Evolutionary conservation across 2,797 vertebrate species (phyloP).

Genomic region (Botia almorhae): DNA sequence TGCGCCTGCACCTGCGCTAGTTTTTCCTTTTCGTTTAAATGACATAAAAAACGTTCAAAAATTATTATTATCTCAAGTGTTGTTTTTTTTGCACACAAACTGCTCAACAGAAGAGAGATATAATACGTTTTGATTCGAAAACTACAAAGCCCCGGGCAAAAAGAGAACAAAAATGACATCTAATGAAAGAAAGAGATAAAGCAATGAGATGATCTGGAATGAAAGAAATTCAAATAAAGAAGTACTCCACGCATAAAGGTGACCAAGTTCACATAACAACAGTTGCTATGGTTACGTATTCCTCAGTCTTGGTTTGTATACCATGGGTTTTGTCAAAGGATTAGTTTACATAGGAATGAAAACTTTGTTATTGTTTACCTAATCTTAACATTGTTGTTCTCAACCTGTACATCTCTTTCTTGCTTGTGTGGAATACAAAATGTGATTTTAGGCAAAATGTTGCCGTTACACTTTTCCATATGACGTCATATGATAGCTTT

Average conservation of each 20-base stretch:
- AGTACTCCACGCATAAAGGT: not conserved
- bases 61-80: slow-evolving; percentile 20
- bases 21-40: slow-evolving; percentile 22
- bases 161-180: not conserved
- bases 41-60: not conserved
- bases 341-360: not conserved
- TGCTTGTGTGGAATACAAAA: not conserved
- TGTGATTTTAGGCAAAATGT: not conserved
- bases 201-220: slow-evolving; percentile 7
- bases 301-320: slow-evolving; percentile 1
- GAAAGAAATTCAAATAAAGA: slow-evolving; percentile 2
- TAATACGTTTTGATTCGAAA: slow-evolving; percentile 18
- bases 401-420: not conserved
- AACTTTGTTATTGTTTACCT: not conserved
- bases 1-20: slow-evolving; percentile 1
- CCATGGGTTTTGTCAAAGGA: slow-evolving; percentile 1
- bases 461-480: not conserved
- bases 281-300: not conserved
- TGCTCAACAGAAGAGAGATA: slow-evolving; percentile 5
- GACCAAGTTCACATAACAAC: not conserved
- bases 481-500: not conserved
- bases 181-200: slow-evolving; percentile 9
- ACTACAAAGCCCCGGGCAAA: not conserved
- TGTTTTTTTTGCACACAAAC: not conserved
- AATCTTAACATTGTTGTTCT: not conserved